Evolutionary conservation across 2,797 vertebrate genomes (phyloP).

Genomic region (Phylloscopus collybita): DNA sequence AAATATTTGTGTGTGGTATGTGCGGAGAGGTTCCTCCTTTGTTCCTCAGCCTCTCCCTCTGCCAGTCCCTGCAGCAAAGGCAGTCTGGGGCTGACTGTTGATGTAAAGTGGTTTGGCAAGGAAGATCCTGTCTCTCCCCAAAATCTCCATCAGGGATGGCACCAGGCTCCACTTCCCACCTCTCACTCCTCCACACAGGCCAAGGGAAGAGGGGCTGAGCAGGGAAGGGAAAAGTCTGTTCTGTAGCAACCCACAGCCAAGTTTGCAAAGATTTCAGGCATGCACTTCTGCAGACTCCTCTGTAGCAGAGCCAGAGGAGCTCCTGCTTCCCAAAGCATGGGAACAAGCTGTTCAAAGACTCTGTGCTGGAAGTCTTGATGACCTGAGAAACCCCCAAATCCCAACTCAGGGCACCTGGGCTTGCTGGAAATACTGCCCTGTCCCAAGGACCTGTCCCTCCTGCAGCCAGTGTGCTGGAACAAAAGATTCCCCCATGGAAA

Average conservation of each 20-base stretch:
- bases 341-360: neutral
- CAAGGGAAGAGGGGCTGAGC: neutral
- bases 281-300: neutral
- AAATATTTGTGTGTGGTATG: slow-evolving; percentile 66
- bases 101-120: slow-evolving; percentile 53
- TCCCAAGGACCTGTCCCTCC: neutral
- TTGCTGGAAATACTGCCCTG: neutral
- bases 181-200: neutral
- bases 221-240: neutral
- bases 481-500: neutral
- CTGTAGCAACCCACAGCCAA: neutral
- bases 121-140: neutral
- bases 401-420: neutral
- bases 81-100: slow-evolving; percentile 16
- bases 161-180: neutral
- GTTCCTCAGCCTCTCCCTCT: slow-evolving; percentile 46
- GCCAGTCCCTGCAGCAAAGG: slow-evolving; percentile 61
- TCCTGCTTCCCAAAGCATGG: neutral
- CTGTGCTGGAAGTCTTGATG: neutral
- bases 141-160: neutral
- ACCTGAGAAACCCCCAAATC: neutral
- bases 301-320: neutral
- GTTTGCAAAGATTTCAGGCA: slow-evolving; percentile 6
- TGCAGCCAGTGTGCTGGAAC: neutral
- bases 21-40: slow-evolving; percentile 52